These are phyloP conservation scores for Sminthurinus aureus DNA, from an alignment of 2,888 invertebrate species.

Conservation along the genomic window DNA sequence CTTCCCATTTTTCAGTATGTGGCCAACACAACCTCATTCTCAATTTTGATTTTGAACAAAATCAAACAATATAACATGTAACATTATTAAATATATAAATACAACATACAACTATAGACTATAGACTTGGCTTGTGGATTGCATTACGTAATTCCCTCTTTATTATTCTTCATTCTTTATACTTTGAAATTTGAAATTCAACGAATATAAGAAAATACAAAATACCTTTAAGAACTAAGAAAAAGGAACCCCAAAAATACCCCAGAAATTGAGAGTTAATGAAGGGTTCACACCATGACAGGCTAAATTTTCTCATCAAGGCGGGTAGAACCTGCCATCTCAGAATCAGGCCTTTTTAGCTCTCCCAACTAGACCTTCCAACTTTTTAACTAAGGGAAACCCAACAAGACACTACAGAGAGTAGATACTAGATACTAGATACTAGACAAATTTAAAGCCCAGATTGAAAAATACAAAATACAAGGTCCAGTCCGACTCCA, in stretches of 20 bases:
- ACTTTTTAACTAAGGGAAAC: neutral
- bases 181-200: too few species aligned
- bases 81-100: neutral
- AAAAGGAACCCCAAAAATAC: neutral
- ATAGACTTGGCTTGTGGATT: neutral
- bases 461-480: too few species aligned
- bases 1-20: too few species aligned
- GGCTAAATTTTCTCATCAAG: constrained; percentile 39
- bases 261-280: constrained; percentile 21
- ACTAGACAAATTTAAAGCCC: constrained; percentile 14
- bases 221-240: constrained; percentile 6
- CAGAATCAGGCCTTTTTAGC: neutral
- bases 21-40: neutral
- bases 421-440: too few species aligned
- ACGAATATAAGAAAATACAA: neutral
- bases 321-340: constrained; percentile 22
- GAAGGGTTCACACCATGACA: constrained; percentile 42
- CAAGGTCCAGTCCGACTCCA: too few species aligned
- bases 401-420: constrained; percentile 20
- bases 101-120: too few species aligned
- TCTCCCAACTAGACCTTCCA: constrained; percentile 9
- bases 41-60: neutral
- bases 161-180: too few species aligned
- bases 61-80: neutral
- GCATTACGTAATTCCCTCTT: too few species aligned